Evolutionary conservation across 2,888 invertebrate species (phyloP).

Genomic region (Gortyna flavago): DNA sequence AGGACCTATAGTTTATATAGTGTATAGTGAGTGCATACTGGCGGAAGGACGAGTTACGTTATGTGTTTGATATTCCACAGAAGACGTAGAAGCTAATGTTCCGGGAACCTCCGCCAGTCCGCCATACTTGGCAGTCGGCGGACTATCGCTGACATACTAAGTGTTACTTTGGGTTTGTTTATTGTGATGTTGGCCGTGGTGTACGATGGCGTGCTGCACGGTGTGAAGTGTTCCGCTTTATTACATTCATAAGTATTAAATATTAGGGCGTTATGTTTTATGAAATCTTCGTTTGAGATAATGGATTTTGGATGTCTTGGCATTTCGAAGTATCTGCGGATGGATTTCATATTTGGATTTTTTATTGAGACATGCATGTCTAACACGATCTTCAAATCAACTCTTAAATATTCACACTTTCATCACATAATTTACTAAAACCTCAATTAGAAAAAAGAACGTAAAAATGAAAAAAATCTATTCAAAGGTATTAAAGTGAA

Average conservation of each 20-base stretch:
- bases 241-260: constrained; percentile 18
- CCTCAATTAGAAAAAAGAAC: background rate
- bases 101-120: constrained; percentile 76
- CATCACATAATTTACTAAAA: background rate
- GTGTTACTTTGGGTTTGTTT: constrained; percentile 68
- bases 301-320: background rate
- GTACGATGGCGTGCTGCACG: constrained; percentile 35
- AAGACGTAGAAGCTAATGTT: constrained; percentile 75
- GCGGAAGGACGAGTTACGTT: constrained; percentile 81
- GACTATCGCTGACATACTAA: constrained; percentile 70
- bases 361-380: too few species aligned
- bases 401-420: background rate
- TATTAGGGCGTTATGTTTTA: constrained; percentile 11
- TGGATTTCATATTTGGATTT: background rate
- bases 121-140: constrained; percentile 72
- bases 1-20: background rate
- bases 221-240: constrained; percentile 28
- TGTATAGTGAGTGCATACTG: constrained; percentile 55
- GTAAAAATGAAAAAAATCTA: background rate
- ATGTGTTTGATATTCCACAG: constrained; percentile 82
- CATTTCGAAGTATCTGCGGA: background rate
- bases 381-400: background rate
- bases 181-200: constrained; percentile 53
- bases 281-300: background rate
- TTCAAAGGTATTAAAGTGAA: background rate